Base-by-base conservation (phyloP, 1,140 invertebrate genomes). In the Vanessa tameamea region DNA sequence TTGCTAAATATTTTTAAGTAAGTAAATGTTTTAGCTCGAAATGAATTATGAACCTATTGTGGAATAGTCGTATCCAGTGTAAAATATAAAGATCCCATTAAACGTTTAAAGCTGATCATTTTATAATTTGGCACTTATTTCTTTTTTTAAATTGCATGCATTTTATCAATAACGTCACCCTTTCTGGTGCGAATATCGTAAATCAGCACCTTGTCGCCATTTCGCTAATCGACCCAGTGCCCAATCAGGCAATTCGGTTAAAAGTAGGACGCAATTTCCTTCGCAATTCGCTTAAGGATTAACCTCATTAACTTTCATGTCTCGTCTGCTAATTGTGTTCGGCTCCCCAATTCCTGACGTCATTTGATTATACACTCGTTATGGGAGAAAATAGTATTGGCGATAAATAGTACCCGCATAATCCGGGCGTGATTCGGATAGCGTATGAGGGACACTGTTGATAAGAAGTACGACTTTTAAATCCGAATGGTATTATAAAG, bases 241-340 rank as follows among this genome's bases (percentile, higher is more conserved):
- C 83, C 82, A 88, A 90, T 90, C 88, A 87, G 77, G 78, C 80
- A 82, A 84, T 81, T 84, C 78, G 74, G 72, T 74, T 75, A 64
- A 81, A 84, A 90, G 79, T 90, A 80, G 87, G 78, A 73, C 87
- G 86, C 88, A 88, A 90, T 90, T 90, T 90, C 88, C 88, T 88
- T 80, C 43, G 78, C 83, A 87, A 90, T 90, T 87, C 88, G 83
- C 78, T 87, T 87, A 87, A 83, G 82, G 78, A 88, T 90, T 90
- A 90, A 88, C 85, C 47, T 81, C 79, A 87, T 90, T 90, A 88
- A 87, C 88, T 88, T 87, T 85, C 88, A 84, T 85, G 86, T 85
- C 82, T 83, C 87, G 87, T 86, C 84, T 81, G 78, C 85, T 90
- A 90, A 90, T 88, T 86, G 82, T 80, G 77, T 88, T 85, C 81